Percentiles rank a stretch among this genome's conserved stretches.
Conservation (phyloP, 2,797 vertebrate genomes). For the Glossophaga mutica region DNA sequence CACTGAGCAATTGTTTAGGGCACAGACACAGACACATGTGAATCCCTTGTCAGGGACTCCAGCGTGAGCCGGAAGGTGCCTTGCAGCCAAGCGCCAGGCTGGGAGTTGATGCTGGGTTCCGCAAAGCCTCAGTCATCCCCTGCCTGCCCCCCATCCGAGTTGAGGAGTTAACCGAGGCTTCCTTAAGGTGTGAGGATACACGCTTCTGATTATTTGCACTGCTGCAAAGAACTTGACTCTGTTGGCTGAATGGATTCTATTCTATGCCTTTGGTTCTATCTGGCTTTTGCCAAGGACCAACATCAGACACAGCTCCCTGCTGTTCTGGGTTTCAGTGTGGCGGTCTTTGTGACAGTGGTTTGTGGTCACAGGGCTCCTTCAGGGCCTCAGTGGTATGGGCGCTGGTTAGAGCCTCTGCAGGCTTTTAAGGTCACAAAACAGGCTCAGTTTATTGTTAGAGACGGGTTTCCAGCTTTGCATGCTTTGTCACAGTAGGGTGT, state of each 20-base stretch:
- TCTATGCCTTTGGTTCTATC: neutral
- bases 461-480: neutral
- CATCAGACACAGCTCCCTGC: neutral
- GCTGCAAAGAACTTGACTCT: neutral
- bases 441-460: neutral
- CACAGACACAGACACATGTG: no score
- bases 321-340: neutral
- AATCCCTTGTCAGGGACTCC: neutral
- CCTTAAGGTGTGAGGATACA: neutral
- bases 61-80: neutral
- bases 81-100: neutral
- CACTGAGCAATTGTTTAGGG: no score
- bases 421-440: neutral
- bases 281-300: neutral
- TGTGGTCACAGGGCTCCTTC: neutral
- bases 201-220: neutral
- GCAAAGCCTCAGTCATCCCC: neutral
- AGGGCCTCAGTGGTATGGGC: neutral
- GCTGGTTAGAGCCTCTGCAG: neutral
- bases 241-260: neutral
- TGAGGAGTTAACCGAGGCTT: neutral
- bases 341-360: neutral
- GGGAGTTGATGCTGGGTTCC: neutral
- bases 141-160: neutral
- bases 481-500: neutral